phyloP scores from a whole-genome alignment of 2,888 invertebrate species.

The Melinopterus prodromus region DNA sequence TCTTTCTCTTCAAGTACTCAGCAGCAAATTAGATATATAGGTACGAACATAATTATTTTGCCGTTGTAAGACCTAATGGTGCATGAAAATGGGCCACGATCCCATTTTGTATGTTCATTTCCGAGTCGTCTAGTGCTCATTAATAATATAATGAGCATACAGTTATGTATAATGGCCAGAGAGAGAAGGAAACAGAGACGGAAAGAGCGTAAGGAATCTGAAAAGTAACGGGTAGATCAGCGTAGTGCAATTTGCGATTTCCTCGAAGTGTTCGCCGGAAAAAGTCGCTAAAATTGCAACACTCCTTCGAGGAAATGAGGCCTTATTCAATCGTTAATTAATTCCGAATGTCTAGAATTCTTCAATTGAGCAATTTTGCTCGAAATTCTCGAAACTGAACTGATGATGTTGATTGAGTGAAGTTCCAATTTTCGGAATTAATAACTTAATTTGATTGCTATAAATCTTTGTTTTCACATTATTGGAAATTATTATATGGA shows the following conservation, averaged over 20 bases:
- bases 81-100: not conserved
- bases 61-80: not conserved
- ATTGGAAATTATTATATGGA: too few relatives aligned
- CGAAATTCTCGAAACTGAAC: not conserved
- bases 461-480: too few relatives aligned
- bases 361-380: not conserved
- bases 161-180: not conserved
- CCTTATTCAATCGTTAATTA: not conserved
- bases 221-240: not conserved
- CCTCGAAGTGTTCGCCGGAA: not conserved
- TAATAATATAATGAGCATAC: not conserved
- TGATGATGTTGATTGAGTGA: too few relatives aligned
- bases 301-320: not conserved
- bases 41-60: not conserved
- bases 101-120: not conserved
- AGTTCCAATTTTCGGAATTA: too few relatives aligned
- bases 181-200: not conserved
- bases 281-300: not conserved
- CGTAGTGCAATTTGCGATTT: not conserved
- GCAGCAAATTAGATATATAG: not conserved
- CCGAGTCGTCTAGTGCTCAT: not conserved
- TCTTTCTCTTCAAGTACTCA: not conserved
- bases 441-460: too few relatives aligned
- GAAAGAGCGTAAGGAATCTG: not conserved
- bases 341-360: too few relatives aligned